These are phyloP conservation scores for Steatornis caripensis DNA, from an alignment of 2,113 vertebrate genomes.

Conservation along the genomic window DNA sequence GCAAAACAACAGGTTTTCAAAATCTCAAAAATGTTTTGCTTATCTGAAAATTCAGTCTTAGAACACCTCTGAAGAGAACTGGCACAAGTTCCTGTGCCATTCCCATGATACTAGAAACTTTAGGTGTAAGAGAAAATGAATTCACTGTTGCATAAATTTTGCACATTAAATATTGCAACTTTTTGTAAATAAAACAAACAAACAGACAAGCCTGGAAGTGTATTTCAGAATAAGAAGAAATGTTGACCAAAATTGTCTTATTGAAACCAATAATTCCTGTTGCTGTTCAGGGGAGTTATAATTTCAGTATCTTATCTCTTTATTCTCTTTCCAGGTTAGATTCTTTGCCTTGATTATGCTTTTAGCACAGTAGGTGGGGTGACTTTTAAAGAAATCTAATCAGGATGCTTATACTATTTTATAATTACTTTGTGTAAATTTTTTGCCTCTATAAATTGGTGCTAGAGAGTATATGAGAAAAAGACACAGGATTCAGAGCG, in stretches of 20 bases:
- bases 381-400: not conserved
- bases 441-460: not conserved
- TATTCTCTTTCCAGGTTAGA: not conserved
- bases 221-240: not conserved
- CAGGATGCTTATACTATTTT: not conserved
- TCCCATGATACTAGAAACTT: not conserved
- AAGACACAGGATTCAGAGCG: fast-evolving
- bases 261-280: not conserved
- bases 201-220: not conserved
- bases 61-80: not conserved
- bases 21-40: not conserved
- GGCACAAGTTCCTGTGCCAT: not conserved
- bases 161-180: not conserved
- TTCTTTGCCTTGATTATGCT: not conserved
- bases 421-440: not conserved
- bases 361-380: not conserved
- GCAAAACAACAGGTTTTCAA: not conserved
- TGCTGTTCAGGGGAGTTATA: not conserved
- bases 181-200: not conserved
- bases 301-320: not conserved
- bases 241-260: not conserved
- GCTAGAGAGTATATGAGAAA: not conserved
- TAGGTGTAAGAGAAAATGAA: not conserved
- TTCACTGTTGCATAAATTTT: not conserved
- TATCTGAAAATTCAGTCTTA: not conserved